phyloP scores from a whole-genome alignment of 2,797 vertebrate species.

The Molossus alvarezi region DNA sequence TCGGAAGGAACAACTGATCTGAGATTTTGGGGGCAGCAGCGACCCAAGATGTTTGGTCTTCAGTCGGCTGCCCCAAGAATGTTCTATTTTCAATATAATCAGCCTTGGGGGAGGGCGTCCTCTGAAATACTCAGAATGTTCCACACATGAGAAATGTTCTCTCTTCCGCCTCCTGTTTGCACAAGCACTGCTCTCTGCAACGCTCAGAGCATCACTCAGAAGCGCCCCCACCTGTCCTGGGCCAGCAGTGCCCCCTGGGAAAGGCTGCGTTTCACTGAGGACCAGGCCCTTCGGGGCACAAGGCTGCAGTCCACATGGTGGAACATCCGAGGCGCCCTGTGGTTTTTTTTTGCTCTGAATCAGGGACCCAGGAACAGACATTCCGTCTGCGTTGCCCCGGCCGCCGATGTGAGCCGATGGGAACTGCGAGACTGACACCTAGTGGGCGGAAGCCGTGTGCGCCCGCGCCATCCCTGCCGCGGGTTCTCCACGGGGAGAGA shows the following conservation, averaged over 20 bases:
- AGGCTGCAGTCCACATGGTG: not conserved
- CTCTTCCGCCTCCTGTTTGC: not conserved
- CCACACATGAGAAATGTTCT: not conserved
- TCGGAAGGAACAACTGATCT: not conserved
- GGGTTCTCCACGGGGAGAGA: not conserved
- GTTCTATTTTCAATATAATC: not conserved
- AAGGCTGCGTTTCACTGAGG: too few species aligned
- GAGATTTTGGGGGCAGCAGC: not conserved
- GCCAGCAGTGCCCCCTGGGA: too few species aligned
- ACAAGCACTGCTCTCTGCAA: too few species aligned
- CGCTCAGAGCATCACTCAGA: too few species aligned
- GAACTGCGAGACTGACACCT: not conserved
- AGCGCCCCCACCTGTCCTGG: too few species aligned
- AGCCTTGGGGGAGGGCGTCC: not conserved
- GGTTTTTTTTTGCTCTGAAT: too few species aligned
- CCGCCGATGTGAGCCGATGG: not conserved
- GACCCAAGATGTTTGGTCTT: not conserved
- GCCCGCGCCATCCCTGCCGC: rapidly evolving
- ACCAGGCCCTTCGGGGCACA: not conserved
- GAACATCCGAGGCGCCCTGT: not conserved
- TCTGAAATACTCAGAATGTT: not conserved
- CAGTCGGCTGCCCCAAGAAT: not conserved
- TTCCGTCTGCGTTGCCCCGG: too few species aligned
- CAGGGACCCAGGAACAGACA: too few species aligned
- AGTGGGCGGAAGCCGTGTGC: not conserved